These are phyloP conservation scores for Armadillidium nasatum DNA, from an alignment of 1,140 invertebrate species.

Conservation along the genomic window DNA sequence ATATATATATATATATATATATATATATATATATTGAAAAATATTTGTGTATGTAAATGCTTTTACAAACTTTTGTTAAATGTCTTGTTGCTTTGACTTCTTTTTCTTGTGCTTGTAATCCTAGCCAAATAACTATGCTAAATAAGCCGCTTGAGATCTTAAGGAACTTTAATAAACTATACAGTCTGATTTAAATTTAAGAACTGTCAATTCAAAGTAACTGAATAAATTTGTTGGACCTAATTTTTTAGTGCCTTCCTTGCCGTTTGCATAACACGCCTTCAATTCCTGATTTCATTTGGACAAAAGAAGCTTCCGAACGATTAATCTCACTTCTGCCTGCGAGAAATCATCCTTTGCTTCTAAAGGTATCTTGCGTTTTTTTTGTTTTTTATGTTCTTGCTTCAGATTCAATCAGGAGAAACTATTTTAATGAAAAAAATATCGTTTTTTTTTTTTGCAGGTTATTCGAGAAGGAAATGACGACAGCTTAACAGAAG, in stretches of 20 bases:
- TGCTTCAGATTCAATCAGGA: background rate
- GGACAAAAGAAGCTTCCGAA: constrained; percentile 28
- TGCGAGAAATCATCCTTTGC: constrained; percentile 21
- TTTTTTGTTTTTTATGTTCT: background rate
- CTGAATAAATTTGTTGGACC: background rate
- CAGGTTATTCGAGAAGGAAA: constrained; percentile 22
- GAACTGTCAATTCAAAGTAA: too few species aligned
- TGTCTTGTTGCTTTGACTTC: too few species aligned
- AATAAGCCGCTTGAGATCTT: too few species aligned
- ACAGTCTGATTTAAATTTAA: too few species aligned
- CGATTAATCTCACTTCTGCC: constrained; percentile 26
- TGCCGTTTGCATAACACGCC: constrained; percentile 35
- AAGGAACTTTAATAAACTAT: too few species aligned
- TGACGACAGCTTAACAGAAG: constrained; percentile 48
- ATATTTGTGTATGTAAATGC: too few species aligned
- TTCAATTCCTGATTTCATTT: constrained; percentile 13
- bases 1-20: too few species aligned
- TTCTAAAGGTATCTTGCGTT: constrained; percentile 30
- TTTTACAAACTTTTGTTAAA: too few species aligned
- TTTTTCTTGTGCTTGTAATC: too few species aligned
- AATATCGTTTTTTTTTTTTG: background rate
- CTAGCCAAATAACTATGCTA: too few species aligned
- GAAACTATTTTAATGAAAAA: background rate
- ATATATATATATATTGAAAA: too few species aligned
- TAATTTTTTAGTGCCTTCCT: constrained; percentile 25